Conservation (phyloP, 2,888 invertebrate species). For the Hanleya hanleyi region DNA sequence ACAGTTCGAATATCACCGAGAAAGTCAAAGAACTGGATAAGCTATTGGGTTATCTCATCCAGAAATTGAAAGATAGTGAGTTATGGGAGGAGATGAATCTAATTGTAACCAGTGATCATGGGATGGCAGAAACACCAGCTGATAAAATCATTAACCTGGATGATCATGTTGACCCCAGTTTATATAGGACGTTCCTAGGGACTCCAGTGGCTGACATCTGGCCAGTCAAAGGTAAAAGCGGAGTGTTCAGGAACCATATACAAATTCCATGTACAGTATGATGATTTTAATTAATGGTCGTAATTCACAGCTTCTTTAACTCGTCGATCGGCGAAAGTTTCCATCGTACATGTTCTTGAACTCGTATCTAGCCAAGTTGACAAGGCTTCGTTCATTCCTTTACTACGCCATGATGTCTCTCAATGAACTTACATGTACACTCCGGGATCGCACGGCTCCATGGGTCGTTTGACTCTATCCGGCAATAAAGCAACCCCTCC, state of each 20-base stretch:
- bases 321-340: neutral
- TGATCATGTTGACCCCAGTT: slow-evolving; percentile 42
- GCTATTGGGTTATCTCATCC: slow-evolving; percentile 75
- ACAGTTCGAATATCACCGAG: slow-evolving; percentile 72
- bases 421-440: too few species aligned
- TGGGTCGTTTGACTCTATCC: too few species aligned
- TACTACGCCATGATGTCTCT: too few species aligned
- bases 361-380: too few species aligned
- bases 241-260: too few species aligned
- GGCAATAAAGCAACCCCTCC: too few species aligned
- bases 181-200: slow-evolving; percentile 73
- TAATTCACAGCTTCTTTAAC: neutral
- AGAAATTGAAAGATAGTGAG: slow-evolving; percentile 75
- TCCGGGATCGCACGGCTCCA: too few species aligned
- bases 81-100: slow-evolving; percentile 78
- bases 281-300: neutral
- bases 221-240: slow-evolving; percentile 74
- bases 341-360: too few species aligned
- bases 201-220: slow-evolving; percentile 79
- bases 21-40: slow-evolving; percentile 75
- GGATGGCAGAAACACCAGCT: slow-evolving; percentile 78
- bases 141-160: slow-evolving; percentile 54
- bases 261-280: neutral
- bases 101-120: slow-evolving; percentile 84
- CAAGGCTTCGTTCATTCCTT: neutral